Conservation (phyloP, 2,888 invertebrate species). For the Congeria kusceri region DNA sequence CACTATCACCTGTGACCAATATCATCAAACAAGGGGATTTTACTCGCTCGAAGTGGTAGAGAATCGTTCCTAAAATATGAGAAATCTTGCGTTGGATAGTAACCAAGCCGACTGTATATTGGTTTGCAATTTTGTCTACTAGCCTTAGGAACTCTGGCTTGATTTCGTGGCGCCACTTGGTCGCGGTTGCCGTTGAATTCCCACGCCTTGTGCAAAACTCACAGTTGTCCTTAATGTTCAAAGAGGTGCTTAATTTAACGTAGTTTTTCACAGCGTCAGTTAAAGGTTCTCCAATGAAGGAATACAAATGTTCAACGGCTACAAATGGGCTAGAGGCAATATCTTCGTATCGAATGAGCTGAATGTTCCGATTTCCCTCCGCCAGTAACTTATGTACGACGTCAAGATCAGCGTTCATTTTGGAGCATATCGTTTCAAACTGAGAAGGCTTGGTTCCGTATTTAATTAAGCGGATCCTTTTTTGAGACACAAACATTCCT, state of each 20-base stretch:
- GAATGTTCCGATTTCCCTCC: not conserved
- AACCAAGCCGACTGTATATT: slow-evolving; percentile 7
- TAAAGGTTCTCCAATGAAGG: slow-evolving; percentile 12
- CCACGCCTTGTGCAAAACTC: slow-evolving; percentile 28
- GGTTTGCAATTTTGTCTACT: slow-evolving; percentile 16
- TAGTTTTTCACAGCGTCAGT: not conserved
- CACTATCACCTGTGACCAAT: too few species aligned
- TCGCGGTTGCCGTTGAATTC: slow-evolving; percentile 25
- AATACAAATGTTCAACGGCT: slow-evolving; percentile 13
- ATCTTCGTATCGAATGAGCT: slow-evolving; percentile 33
- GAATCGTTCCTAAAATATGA: not conserved
- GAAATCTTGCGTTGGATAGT: not conserved
- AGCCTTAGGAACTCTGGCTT: not conserved
- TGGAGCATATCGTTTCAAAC: slow-evolving; percentile 5
- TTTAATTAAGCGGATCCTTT: not conserved
- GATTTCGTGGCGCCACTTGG: slow-evolving; percentile 27
- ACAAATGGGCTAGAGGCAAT: slow-evolving; percentile 13
- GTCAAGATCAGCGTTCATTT: slow-evolving; percentile 11
- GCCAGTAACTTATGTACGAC: slow-evolving; percentile 5
- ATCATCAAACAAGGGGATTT: too few species aligned
- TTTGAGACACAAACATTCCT: slow-evolving; percentile 47
- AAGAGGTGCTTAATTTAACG: slow-evolving; percentile 30
- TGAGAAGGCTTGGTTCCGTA: not conserved
- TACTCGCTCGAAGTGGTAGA: not conserved
- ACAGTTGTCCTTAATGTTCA: slow-evolving; percentile 23